These are phyloP conservation scores for Sinonovacula constricta DNA, from an alignment of 1,140 invertebrate species.

Conservation along the genomic window DNA sequence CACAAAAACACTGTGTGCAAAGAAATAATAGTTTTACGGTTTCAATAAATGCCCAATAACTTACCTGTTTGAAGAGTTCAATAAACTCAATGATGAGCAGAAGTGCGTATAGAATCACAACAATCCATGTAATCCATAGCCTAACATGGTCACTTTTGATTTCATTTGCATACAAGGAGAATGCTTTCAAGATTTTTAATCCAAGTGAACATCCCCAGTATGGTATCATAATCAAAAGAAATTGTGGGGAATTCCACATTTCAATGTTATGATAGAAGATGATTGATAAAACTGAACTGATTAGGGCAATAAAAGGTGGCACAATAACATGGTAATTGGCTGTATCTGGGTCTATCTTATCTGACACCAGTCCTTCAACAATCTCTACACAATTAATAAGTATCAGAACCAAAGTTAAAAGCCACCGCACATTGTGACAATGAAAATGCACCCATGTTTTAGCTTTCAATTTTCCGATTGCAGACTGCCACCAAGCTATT, in stretches of 20 bases:
- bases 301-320: slow-evolving; percentile 65
- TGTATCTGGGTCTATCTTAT: slow-evolving; percentile 66
- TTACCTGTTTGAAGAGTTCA: slow-evolving; percentile 70
- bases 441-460: slow-evolving; percentile 76
- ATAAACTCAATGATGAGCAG: slow-evolving; percentile 69
- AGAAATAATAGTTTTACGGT: too few species aligned
- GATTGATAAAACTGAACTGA: slow-evolving; percentile 65
- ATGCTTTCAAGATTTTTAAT: slow-evolving; percentile 67
- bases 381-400: slow-evolving; percentile 67
- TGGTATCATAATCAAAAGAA: slow-evolving; percentile 67
- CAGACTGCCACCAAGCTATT: slow-evolving; percentile 71
- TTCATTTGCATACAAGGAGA: slow-evolving; percentile 67
- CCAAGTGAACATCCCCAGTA: slow-evolving; percentile 69
- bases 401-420: slow-evolving; percentile 65
- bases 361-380: slow-evolving; percentile 71
- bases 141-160: slow-evolving; percentile 64
- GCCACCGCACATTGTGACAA: slow-evolving; percentile 70
- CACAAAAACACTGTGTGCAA: too few species aligned
- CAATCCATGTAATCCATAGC: slow-evolving; percentile 69
- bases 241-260: slow-evolving; percentile 76
- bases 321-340: slow-evolving; percentile 72
- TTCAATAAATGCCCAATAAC: too few species aligned
- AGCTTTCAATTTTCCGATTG: slow-evolving; percentile 70
- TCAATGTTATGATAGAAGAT: slow-evolving; percentile 76
- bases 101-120: slow-evolving; percentile 63